Conservation (phyloP, 2,797 vertebrate species). For the Spinus olivaceus region DNA sequence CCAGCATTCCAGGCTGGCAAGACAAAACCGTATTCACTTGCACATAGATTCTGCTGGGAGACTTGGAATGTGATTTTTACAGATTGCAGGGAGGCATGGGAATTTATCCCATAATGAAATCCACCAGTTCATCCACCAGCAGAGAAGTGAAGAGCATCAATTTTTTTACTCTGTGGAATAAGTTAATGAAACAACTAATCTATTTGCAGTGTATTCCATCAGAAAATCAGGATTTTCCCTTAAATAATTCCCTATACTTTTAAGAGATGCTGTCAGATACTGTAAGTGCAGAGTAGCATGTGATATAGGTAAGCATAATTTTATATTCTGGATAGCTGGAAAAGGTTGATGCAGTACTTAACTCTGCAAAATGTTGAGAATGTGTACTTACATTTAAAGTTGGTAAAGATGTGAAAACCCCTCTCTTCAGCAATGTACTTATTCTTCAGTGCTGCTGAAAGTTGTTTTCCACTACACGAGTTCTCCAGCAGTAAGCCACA, state of each 20-base stretch:
- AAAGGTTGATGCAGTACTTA: background rate
- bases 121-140: background rate
- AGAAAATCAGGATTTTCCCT: background rate
- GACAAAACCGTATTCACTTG: background rate
- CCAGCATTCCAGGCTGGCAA: background rate
- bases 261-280: background rate
- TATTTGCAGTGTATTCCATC: background rate
- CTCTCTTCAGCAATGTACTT: background rate
- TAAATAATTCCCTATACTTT: background rate
- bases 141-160: background rate
- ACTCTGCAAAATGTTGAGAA: background rate
- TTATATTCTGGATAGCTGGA: background rate
- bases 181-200: background rate
- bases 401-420: background rate
- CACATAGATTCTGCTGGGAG: background rate
- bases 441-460: background rate
- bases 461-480: accelerated
- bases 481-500: background rate
- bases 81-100: background rate
- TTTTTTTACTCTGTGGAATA: background rate
- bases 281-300: background rate
- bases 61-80: background rate
- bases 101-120: background rate
- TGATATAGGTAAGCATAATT: background rate
- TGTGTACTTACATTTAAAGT: background rate